Evolutionary conservation across 2,888 invertebrate genomes (phyloP).

Genomic region (Rapana venosa): DNA sequence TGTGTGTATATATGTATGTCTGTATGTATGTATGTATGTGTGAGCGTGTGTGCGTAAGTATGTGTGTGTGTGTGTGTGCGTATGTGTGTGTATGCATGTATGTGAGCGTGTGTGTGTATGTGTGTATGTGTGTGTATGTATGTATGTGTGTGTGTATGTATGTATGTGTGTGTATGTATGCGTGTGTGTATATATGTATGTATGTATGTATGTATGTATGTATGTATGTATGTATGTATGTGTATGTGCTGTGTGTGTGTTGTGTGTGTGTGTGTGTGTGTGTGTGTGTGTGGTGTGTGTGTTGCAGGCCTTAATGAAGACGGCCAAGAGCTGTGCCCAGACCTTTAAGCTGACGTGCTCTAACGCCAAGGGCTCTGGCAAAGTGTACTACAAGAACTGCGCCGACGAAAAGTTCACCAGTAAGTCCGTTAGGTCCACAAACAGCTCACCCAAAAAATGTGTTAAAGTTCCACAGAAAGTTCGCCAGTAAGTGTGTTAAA

Average conservation of each 20-base stretch:
- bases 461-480: too few relatives aligned
- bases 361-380: constrained; percentile 62
- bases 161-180: background rate
- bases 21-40: background rate
- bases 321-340: constrained; percentile 63
- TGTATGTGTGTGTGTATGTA: background rate
- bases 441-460: too few relatives aligned
- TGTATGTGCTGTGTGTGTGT: background rate
- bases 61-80: background rate
- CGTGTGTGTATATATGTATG: background rate
- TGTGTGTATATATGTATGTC: background rate
- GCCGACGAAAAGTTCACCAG: background rate
- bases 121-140: background rate
- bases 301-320: constrained; percentile 60
- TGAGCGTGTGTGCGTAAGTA: background rate
- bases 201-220: background rate
- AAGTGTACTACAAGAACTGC: constrained; percentile 60
- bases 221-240: constrained; percentile 9
- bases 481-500: too few relatives aligned
- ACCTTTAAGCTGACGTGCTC: constrained; percentile 55
- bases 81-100: background rate
- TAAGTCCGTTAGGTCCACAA: too few relatives aligned
- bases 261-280: background rate
- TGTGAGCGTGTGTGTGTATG: background rate
- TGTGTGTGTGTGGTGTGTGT: background rate